Conservation (phyloP, 2,888 invertebrate species). For the Caenorhabditis plicata region DNA sequence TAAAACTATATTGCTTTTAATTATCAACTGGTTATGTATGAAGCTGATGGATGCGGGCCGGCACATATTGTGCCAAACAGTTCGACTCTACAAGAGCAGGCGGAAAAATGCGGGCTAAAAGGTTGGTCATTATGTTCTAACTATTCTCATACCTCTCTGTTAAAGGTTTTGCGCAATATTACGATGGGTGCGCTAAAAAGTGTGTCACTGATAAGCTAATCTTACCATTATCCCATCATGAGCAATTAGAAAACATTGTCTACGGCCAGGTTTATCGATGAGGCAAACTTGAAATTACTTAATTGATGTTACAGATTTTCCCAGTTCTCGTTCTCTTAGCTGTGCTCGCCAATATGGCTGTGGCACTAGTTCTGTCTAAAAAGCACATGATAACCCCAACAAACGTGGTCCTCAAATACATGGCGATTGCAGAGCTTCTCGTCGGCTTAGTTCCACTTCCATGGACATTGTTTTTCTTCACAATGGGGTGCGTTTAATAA, state of each 20-base stretch:
- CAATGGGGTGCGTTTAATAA: conserved; percentile 47
- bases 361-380: conserved; percentile 85
- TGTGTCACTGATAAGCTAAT: conserved; percentile 22
- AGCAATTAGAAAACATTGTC: conserved; percentile 30
- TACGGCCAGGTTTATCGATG: conserved; percentile 34
- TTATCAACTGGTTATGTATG: too few relatives aligned
- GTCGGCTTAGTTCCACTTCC: conserved; percentile 87
- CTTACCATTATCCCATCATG: conserved; percentile 24
- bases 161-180: conserved; percentile 14
- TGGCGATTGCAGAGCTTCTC: conserved; percentile 92
- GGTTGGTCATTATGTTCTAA: not conserved
- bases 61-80: not conserved
- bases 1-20: too few relatives aligned
- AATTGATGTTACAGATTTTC: conserved; percentile 57
- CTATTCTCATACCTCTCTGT: not conserved
- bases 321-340: conserved; percentile 82
- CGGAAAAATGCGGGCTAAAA: conserved; percentile 7
- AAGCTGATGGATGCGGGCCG: not conserved
- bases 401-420: conserved; percentile 71
- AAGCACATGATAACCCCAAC: conserved; percentile 76
- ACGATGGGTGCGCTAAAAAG: conserved; percentile 29
- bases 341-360: conserved; percentile 85
- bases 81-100: conserved; percentile 2
- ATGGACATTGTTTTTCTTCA: conserved; percentile 74
- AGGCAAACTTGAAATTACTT: not conserved